Evolutionary conservation across 2,797 vertebrate genomes (phyloP).

Genomic region (Amphiprion clarkii): DNA sequence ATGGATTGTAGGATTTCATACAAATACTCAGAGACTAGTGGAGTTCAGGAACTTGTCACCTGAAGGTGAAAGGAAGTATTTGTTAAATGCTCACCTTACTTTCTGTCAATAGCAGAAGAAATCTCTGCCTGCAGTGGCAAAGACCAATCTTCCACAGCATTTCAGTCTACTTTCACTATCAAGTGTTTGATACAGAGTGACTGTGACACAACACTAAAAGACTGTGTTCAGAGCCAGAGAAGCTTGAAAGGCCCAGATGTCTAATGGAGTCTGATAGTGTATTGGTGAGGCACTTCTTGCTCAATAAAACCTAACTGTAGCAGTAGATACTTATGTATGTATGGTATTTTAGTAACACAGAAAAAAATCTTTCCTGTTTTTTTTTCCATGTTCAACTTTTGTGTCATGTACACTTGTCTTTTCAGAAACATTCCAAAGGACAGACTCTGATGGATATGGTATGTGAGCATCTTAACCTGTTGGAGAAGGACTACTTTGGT

Average conservation of each 20-base stretch:
- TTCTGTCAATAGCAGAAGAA: conserved; percentile 12
- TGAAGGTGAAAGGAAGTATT: conserved; percentile 17
- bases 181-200: conserved; percentile 40
- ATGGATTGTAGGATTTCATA: too few species aligned
- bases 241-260: conserved; percentile 40
- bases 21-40: too few species aligned
- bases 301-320: background rate
- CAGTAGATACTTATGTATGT: background rate
- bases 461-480: conserved; percentile 95
- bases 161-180: conserved; percentile 42
- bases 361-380: background rate
- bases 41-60: background rate
- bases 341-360: background rate
- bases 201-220: conserved; percentile 33
- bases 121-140: conserved; percentile 5
- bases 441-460: conserved; percentile 94
- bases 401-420: conserved; percentile 56
- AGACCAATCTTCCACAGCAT: conserved; percentile 29
- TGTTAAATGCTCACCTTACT: conserved; percentile 12
- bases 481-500: conserved; percentile 98
- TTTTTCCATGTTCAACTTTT: background rate
- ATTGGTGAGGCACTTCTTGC: background rate
- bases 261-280: conserved; percentile 30
- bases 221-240: conserved; percentile 20
- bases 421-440: conserved; percentile 94